Conservation (phyloP, 1,140 invertebrate genomes). For the Drosophila santomea region DNA sequence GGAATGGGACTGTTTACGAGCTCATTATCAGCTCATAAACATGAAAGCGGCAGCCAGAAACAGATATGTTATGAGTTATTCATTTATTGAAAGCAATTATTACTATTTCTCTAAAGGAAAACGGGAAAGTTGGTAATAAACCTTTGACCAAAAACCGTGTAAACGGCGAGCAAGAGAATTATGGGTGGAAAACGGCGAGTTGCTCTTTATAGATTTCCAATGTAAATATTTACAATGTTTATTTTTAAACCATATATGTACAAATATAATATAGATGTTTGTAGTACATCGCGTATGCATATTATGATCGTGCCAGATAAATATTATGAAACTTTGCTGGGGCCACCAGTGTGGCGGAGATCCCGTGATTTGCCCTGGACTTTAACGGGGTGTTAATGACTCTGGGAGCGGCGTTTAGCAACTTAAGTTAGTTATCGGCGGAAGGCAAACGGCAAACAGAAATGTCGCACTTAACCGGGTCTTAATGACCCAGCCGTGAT, state of each 20-base stretch:
- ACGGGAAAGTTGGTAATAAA: neutral
- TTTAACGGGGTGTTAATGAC: conserved; percentile 53
- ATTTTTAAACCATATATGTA: conserved; percentile 72
- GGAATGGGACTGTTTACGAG: conserved; percentile 30
- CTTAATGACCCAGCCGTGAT: conserved; percentile 48
- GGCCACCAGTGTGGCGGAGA: conserved; percentile 4
- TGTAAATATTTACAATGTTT: conserved; percentile 80
- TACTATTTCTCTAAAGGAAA: conserved; percentile 6
- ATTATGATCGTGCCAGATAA: conserved; percentile 67
- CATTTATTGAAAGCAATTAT: conserved; percentile 10
- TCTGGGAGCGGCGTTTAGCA: conserved; percentile 49
- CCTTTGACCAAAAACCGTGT: conserved; percentile 17
- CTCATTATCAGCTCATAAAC: conserved; percentile 50
- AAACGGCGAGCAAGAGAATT: conserved; percentile 27
- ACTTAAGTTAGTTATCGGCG: conserved; percentile 47
- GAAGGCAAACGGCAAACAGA: conserved; percentile 28
- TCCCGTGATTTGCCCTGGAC: conserved; percentile 37
- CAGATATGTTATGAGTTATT: conserved; percentile 33
- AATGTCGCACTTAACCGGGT: conserved; percentile 43
- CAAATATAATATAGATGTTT: conserved; percentile 26
- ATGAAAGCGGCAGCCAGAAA: conserved; percentile 23
- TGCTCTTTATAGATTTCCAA: conserved; percentile 56
- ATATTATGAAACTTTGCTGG: conserved; percentile 66
- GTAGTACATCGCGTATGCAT: conserved; percentile 18
- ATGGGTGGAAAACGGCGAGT: conserved; percentile 34